Percentiles rank a stretch among this genome's conserved stretches.
Conservation (phyloP, 2,113 vertebrate genomes). For the Psammodynastes pulverulentus region DNA sequence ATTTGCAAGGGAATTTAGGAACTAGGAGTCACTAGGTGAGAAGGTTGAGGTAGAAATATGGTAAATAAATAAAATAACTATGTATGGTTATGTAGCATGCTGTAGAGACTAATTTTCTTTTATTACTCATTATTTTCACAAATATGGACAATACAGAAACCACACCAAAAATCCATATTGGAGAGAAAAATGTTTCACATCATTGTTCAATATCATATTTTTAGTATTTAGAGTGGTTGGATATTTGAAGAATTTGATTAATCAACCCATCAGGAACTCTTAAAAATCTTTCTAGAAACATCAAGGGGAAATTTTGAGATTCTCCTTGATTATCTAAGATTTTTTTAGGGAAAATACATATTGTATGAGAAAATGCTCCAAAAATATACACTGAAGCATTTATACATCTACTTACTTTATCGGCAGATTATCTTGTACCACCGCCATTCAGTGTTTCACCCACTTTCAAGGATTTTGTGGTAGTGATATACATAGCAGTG, state of each 20-base stretch:
- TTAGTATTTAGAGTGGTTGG: neutral
- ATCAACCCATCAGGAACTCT: neutral
- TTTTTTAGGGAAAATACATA: neutral
- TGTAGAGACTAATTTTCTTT: fast-evolving
- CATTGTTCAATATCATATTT: neutral
- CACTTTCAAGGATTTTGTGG: neutral
- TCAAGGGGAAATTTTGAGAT: neutral
- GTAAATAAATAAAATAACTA: neutral
- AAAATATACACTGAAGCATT: neutral
- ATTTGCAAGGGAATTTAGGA: neutral
- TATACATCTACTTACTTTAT: neutral
- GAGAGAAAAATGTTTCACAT: neutral
- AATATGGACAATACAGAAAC: fast-evolving
- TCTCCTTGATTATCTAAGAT: neutral
- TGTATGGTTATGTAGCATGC: too few relatives aligned
- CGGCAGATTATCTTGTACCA: neutral
- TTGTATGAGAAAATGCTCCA: neutral
- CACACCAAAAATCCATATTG: fast-evolving
- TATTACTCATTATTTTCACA: fast-evolving
- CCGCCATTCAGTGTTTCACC: neutral
- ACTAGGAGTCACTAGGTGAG: neutral
- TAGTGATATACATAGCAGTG: neutral
- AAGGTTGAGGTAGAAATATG: neutral
- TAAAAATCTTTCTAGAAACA: neutral
- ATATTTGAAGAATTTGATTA: neutral